Conservation (phyloP, 2,797 vertebrate genomes). For the Helarctos malayanus region DNA sequence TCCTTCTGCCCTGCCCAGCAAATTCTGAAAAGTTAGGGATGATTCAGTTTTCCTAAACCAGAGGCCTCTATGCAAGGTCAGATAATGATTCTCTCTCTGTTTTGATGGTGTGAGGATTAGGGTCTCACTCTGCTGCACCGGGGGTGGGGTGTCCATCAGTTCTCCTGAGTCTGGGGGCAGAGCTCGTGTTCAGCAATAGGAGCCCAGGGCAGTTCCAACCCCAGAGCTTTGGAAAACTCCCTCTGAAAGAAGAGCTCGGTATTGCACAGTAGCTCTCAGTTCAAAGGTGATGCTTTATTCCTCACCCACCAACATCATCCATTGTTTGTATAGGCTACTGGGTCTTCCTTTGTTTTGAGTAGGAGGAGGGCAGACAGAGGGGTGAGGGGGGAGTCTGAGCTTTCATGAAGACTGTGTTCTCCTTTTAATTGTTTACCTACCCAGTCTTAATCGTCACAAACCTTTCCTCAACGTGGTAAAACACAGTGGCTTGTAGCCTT, state of each 20-base stretch:
- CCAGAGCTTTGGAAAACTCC: not conserved
- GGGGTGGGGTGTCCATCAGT: not conserved
- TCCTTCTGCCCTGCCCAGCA: not conserved
- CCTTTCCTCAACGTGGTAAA: slow-evolving; percentile 66
- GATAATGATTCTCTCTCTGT: not conserved
- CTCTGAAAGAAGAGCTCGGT: not conserved
- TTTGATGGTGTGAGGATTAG: not conserved
- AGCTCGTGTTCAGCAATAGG: not conserved
- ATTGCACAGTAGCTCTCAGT: slow-evolving; percentile 17
- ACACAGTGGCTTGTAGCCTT: slow-evolving; percentile 60
- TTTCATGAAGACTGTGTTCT: slow-evolving; percentile 68
- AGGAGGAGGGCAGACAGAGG: not conserved
- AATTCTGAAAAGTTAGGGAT: not conserved
- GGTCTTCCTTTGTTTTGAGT: slow-evolving; percentile 30
- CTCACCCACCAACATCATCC: not conserved
- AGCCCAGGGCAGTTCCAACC: not conserved
- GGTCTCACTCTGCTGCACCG: not conserved
- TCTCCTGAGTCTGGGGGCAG: not conserved
- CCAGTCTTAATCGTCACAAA: slow-evolving; percentile 70
- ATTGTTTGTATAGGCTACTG: slow-evolving; percentile 64
- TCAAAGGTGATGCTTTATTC: slow-evolving; percentile 47
- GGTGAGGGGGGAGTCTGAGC: not conserved
- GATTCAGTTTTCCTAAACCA: not conserved
- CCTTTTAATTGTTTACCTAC: slow-evolving; percentile 63
- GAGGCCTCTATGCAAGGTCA: not conserved